Evolutionary conservation across 1,140 invertebrate genomes (phyloP).

Genomic region (Nasonia giraulti): DNA sequence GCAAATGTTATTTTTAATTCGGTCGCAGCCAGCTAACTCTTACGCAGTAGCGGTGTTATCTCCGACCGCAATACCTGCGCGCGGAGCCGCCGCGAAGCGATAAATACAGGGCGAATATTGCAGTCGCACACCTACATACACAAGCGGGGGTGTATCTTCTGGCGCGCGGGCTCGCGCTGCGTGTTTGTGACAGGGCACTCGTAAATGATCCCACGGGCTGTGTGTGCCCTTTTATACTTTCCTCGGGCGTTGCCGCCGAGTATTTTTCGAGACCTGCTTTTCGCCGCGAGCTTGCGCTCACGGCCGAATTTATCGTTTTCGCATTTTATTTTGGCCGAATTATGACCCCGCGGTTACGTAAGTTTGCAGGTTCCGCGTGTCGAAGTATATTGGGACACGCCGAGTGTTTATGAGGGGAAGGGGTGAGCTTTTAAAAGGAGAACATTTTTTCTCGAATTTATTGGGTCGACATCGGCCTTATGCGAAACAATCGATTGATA

Average conservation of each 20-base stretch:
- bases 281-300: background rate
- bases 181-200: slow-evolving; percentile 16
- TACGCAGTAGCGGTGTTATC: slow-evolving; percentile 4
- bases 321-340: background rate
- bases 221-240: slow-evolving; percentile 16
- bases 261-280: background rate
- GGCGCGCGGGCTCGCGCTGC: background rate
- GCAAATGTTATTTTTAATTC: slow-evolving; percentile 43
- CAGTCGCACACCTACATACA: slow-evolving; percentile 45
- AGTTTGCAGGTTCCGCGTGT: background rate
- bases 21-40: background rate
- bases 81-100: slow-evolving; percentile 51
- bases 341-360: background rate
- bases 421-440: no score
- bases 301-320: background rate
- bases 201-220: slow-evolving; percentile 1
- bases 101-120: slow-evolving; percentile 58
- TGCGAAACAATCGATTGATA: no score
- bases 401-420: background rate
- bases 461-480: no score
- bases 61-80: slow-evolving; percentile 44
- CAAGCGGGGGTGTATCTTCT: background rate
- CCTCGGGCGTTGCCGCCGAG: background rate
- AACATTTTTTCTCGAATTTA: no score
- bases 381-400: background rate